Evolutionary conservation across 2,888 invertebrate genomes (phyloP), one percentile per base, ranked within the genome.

Genomic region (Sceliomorpha sp.): DNA sequence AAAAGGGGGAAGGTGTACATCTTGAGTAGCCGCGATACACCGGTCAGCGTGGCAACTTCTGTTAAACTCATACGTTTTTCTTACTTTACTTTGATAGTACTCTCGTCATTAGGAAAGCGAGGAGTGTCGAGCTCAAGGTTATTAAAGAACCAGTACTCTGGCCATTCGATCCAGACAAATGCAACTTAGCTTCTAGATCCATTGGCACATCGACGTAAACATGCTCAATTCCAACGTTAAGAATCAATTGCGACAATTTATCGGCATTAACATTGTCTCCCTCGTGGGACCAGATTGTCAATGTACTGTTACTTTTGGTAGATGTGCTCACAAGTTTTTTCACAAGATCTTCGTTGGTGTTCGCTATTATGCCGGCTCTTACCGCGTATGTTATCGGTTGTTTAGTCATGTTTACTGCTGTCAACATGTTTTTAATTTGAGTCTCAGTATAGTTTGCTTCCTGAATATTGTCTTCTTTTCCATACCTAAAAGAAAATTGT

Each of bases 371-470:
- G 0, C 90, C 92, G 0, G 94, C 94, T 47, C 94, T 89, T 1
- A 95, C 93, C 0, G 97, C 94, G 80, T 96, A 96, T 0, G 96
- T 96, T 47, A 96, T 91, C 29, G 91, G 89, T 82, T 94, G 90
- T 90, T 1, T 93, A 88, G 8, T 89, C 88, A 56, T 90, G 89
- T 26, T 91, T 89, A n/a, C 95, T 91, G 45, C 95, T 91, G 0
- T 90, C 88, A n/a, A n/a, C n/a, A n/a, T n/a, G n/a, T n/a, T n/a
- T n/a, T n/a, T n/a, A n/a, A n/a, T n/a, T n/a, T n/a, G n/a, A n/a
- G n/a, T n/a, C 1, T 89, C 81, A 2, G 90, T 92, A 85, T 95
- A 95, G 17, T 89, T 89, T 20, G 3, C 20, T 20, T 20, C 3
- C 5, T 20, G 90, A 60, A 88, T 88, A 67, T 71, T 78, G 1